Conservation (phyloP, 2,113 vertebrate species). For the Trematocara unimaculatum region DNA sequence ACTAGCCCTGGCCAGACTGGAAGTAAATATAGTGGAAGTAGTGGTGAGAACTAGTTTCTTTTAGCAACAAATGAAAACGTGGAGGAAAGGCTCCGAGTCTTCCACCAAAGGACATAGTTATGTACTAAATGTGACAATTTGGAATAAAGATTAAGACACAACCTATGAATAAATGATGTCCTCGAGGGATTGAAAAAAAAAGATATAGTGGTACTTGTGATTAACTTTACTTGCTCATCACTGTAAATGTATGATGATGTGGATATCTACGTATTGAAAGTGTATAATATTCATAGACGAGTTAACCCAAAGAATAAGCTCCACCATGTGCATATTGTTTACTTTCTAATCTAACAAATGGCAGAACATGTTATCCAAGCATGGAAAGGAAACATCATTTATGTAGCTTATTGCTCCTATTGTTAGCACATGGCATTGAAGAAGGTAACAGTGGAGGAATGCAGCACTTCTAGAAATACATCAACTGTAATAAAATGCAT, state of each 20-base stretch:
- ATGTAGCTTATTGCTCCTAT: not conserved
- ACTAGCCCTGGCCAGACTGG: not conserved
- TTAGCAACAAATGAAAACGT: not conserved
- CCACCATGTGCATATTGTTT: not conserved
- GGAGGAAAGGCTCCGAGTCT: not conserved
- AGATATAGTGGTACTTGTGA: not conserved
- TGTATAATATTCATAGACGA: not conserved
- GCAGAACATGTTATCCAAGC: not conserved
- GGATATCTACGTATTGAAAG: not conserved
- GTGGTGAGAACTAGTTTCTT: not conserved
- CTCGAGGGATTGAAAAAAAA: not conserved
- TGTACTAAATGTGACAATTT: not conserved
- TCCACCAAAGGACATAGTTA: not conserved
- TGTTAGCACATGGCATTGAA: not conserved
- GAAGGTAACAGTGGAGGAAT: not conserved
- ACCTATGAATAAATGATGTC: not conserved
- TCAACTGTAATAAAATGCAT: not conserved
- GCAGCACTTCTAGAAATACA: not conserved
- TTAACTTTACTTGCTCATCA: not conserved
- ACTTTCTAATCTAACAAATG: not conserved
- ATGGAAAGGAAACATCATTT: not conserved
- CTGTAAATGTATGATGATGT: not conserved
- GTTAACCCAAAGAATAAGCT: not conserved
- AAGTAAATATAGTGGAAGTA: not conserved
- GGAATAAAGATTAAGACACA: not conserved